Conservation (phyloP, 2,888 invertebrate species). For the Drosophila pseudotalamancana region DNA sequence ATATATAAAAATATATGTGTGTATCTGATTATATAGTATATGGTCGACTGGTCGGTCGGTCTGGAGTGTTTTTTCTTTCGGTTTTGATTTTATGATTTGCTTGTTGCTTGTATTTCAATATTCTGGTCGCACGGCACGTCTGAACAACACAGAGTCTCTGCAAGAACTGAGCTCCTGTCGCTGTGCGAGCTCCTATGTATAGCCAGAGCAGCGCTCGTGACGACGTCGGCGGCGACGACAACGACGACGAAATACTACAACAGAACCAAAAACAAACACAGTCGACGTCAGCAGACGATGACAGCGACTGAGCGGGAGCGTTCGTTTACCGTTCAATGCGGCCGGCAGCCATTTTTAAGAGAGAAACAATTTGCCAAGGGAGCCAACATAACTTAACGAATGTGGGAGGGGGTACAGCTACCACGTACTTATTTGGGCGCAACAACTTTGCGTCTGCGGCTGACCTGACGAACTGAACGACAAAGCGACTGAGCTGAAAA, state of each 20-base stretch:
- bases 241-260: background rate
- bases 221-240: conserved; percentile 8
- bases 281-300: conserved; percentile 17
- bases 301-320: conserved; percentile 18
- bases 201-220: conserved; percentile 43
- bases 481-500: conserved; percentile 14
- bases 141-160: conserved; percentile 72
- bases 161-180: conserved; percentile 75
- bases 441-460: conserved; percentile 20
- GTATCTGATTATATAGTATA: background rate
- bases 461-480: conserved; percentile 20
- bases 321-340: conserved; percentile 32
- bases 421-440: conserved; percentile 34
- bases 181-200: conserved; percentile 71
- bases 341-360: conserved; percentile 45
- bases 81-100: conserved; percentile 11
- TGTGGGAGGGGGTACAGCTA: conserved; percentile 3
- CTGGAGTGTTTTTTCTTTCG: conserved; percentile 2
- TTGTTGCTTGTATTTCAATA: background rate
- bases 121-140: conserved; percentile 42
- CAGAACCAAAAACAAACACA: conserved; percentile 2
- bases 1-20: conserved; percentile 2
- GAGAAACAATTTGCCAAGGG: conserved; percentile 32
- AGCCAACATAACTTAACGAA: conserved; percentile 21
- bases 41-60: conserved; percentile 4